A percentile compares a stretch with the other conserved stretches of the same genome.
Evolutionary conservation across 92 coral and sea anemone species (phyloP).

Genomic region (Zoanthus solanderi): DNA sequence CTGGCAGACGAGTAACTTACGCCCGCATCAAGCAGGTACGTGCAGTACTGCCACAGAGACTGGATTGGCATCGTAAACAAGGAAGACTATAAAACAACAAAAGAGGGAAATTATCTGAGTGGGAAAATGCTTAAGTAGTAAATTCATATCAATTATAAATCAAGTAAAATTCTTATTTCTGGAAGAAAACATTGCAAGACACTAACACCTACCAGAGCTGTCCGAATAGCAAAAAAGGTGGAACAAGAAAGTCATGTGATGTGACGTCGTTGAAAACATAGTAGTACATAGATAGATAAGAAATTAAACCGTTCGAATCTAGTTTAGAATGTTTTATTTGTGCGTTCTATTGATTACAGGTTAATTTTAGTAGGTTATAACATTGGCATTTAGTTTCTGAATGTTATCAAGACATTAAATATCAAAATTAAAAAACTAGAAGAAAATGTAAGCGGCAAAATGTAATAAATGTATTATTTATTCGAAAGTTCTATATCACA

Average conservation of each 20-base stretch:
- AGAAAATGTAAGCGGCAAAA: too few species aligned
- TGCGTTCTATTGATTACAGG: too few species aligned
- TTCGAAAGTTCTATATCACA: too few species aligned
- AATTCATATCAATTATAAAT: not conserved
- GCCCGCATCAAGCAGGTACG: not conserved
- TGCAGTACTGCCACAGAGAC: not conserved
- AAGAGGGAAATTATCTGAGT: not conserved
- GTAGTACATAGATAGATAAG: too few species aligned
- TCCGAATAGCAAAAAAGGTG: not conserved
- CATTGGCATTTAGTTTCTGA: too few species aligned
- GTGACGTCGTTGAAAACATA: not conserved
- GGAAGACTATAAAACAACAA: not conserved
- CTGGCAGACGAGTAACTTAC: constrained; percentile 1
- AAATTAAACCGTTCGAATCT: too few species aligned
- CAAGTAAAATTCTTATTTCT: not conserved
- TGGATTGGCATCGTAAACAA: constrained; percentile 1
- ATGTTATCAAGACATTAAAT: too few species aligned
- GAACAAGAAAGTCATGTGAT: not conserved
- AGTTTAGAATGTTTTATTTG: too few species aligned
- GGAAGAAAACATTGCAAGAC: constrained; percentile 3
- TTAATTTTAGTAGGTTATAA: too few species aligned
- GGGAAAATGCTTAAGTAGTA: not conserved
- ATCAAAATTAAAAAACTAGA: too few species aligned
- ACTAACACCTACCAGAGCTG: not conserved
- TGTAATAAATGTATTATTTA: too few species aligned